phyloP scores from a whole-genome alignment of 2,797 vertebrate genomes.

The Peromyscus aztecus region DNA sequence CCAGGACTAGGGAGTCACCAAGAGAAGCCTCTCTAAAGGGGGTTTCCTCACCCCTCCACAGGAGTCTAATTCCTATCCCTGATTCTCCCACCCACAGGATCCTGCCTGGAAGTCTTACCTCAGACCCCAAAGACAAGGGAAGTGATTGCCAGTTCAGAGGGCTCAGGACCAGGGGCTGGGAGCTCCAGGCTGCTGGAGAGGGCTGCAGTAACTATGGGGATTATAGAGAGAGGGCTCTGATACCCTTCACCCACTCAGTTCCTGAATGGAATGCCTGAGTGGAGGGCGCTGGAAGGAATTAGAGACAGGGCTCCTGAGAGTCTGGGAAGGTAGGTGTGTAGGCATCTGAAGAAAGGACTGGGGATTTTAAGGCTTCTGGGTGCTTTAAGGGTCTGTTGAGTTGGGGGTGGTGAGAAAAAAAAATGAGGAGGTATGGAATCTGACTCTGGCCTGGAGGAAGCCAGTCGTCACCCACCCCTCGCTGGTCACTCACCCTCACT shows the following conservation, averaged over 20 bases:
- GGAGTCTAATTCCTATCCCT: not conserved
- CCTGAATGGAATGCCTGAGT: not conserved
- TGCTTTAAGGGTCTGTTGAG: not conserved
- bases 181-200: not conserved
- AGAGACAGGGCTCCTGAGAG: not conserved
- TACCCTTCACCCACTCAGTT: not conserved
- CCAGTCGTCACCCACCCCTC: conserved; percentile 63
- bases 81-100: not conserved
- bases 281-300: not conserved
- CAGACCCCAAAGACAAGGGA: not conserved
- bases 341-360: not conserved
- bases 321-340: not conserved
- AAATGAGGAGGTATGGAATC: not conserved
- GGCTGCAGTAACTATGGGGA: not conserved
- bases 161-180: not conserved
- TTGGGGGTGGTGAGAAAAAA: not conserved
- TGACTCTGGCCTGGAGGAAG: not conserved
- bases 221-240: not conserved
- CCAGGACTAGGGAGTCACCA: not conserved
- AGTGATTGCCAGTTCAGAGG: not conserved
- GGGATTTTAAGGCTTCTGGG: not conserved
- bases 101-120: not conserved
- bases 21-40: not conserved
- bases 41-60: not conserved
- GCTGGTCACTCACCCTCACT: conserved; percentile 58